Conservation (phyloP, 2,797 vertebrate genomes). For the Emys orbicularis region DNA sequence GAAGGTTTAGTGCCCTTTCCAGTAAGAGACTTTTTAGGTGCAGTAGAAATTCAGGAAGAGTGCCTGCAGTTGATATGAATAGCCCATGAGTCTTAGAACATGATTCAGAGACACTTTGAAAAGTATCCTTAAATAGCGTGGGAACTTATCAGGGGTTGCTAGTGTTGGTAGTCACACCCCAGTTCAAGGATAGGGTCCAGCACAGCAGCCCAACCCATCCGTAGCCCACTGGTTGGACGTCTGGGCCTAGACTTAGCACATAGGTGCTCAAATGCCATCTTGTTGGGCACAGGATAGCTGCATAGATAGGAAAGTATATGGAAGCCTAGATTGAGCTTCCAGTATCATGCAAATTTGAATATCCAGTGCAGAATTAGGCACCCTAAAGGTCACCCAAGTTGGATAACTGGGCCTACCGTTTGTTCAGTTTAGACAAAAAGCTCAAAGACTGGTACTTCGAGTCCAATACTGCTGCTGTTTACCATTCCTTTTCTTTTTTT, state of each 20-base stretch:
- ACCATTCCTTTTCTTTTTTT: neutral
- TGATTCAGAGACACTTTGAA: neutral
- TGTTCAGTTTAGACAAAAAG: neutral
- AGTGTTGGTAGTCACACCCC: neutral
- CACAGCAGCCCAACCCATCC: neutral
- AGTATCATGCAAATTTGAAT: neutral
- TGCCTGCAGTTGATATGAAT: neutral
- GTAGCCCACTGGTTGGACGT: fast-evolving
- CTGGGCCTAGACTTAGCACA: neutral
- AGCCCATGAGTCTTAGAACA: neutral
- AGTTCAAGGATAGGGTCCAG: neutral
- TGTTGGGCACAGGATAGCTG: neutral
- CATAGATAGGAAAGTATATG: neutral
- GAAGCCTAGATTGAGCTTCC: neutral
- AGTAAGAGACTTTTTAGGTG: neutral
- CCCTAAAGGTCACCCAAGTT: neutral
- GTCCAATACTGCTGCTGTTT: neutral
- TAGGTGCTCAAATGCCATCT: neutral
- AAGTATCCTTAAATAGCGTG: neutral
- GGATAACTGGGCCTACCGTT: neutral
- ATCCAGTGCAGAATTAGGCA: neutral
- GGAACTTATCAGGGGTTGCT: neutral
- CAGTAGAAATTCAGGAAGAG: neutral
- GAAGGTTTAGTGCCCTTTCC: neutral
- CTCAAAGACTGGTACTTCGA: neutral